A percentile compares a stretch with the other conserved stretches of the same genome.
Conservation (phyloP, 2,888 invertebrate genomes). For the Chrysodeixis includens region DNA sequence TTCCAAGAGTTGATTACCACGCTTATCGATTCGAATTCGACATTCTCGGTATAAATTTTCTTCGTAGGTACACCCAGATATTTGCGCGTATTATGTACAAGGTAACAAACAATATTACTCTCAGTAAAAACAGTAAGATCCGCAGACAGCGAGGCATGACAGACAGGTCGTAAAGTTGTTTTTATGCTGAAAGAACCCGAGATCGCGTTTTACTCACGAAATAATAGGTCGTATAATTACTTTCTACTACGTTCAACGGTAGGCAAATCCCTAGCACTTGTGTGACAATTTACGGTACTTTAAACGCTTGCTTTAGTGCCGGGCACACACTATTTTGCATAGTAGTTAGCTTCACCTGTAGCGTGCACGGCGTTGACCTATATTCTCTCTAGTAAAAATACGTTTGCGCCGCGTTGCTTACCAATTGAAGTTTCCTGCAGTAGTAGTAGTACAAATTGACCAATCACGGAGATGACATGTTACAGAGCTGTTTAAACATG, state of each 20-base stretch:
- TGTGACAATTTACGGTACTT: slow-evolving; percentile 2
- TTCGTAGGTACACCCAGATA: too few relatives aligned
- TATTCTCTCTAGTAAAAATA: slow-evolving; percentile 46
- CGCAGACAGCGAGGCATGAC: slow-evolving; percentile 1
- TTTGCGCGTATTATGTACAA: neutral
- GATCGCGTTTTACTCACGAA: neutral
- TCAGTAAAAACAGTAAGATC: neutral
- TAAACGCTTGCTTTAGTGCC: slow-evolving; percentile 7
- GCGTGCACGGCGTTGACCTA: slow-evolving; percentile 41
- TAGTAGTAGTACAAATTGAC: slow-evolving; percentile 46
- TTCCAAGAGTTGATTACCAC: neutral
- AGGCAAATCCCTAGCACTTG: neutral
- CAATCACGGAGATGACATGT: slow-evolving; percentile 43
- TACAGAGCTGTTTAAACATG: slow-evolving; percentile 39
- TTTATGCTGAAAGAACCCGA: neutral
- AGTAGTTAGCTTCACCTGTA: slow-evolving; percentile 22
- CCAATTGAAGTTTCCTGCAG: slow-evolving; percentile 58
- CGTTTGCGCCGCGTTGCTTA: slow-evolving; percentile 39
- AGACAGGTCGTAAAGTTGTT: neutral
- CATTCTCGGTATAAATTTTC: neutral
- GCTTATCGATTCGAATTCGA: neutral
- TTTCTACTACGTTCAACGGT: neutral
- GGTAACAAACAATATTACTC: neutral
- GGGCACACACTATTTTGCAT: slow-evolving; percentile 27
- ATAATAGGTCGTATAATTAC: neutral